Evolutionary conservation across 2,888 invertebrate genomes (phyloP).

Genomic region (Teleogryllus oceanicus): DNA sequence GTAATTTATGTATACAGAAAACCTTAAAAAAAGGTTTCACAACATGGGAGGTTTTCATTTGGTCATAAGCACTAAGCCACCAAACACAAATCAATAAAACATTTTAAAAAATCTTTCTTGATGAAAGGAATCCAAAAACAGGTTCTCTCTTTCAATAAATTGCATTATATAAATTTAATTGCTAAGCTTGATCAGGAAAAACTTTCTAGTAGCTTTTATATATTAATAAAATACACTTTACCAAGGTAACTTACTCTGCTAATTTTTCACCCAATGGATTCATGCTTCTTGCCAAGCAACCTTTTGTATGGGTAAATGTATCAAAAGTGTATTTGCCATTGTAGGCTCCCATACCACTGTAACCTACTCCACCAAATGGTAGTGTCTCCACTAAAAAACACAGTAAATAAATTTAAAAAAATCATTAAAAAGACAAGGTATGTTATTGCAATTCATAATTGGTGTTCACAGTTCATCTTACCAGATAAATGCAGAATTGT

Average conservation of each 20-base stretch:
- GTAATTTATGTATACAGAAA: too few species aligned
- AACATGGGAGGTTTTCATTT: too few species aligned
- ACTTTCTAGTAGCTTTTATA: too few species aligned
- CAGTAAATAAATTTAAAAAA: neutral
- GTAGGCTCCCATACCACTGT: constrained; percentile 89
- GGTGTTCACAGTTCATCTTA: constrained; percentile 43
- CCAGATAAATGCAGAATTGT: constrained; percentile 75
- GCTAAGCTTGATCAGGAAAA: too few species aligned
- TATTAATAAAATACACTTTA: neutral
- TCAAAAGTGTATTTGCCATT: constrained; percentile 89
- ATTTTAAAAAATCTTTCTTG: neutral
- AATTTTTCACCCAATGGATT: constrained; percentile 67
- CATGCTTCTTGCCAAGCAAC: constrained; percentile 69
- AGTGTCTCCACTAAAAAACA: constrained; percentile 71
- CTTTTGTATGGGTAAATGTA: constrained; percentile 90
- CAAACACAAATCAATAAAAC: too few species aligned
- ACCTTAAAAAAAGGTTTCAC: too few species aligned
- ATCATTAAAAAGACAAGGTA: neutral
- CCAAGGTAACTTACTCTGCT: constrained; percentile 53
- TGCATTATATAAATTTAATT: neutral
- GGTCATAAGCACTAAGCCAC: too few species aligned
- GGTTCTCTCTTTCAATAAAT: neutral
- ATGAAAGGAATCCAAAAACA: neutral
- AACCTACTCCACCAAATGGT: constrained; percentile 96
- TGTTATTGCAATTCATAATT: neutral